Conservation (phyloP, 2,888 invertebrate genomes). For the Adineta ricciae region DNA sequence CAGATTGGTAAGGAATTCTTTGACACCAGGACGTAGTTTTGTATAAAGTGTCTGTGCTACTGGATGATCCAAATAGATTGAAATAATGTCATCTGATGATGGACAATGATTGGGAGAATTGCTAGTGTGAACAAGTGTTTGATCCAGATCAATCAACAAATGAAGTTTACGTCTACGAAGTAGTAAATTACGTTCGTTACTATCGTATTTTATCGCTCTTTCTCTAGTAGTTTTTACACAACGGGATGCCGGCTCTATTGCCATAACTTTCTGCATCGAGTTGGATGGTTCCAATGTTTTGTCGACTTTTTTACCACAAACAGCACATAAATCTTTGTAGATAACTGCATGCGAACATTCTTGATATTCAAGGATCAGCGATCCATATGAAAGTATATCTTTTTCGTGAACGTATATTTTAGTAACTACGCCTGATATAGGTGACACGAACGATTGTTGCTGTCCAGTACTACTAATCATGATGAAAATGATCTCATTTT, state of each 20-base stretch:
- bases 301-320: slow-evolving; percentile 21
- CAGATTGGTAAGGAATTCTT: slow-evolving; percentile 70
- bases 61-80: background rate
- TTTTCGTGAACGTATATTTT: background rate
- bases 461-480: background rate
- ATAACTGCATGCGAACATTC: slow-evolving; percentile 23
- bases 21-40: slow-evolving; percentile 73
- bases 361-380: slow-evolving; percentile 22
- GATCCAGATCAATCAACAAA: slow-evolving; percentile 90
- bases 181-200: slow-evolving; percentile 75
- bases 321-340: slow-evolving; percentile 25
- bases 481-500: background rate
- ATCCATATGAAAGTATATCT: background rate
- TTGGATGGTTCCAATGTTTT: background rate
- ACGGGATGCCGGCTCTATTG: background rate
- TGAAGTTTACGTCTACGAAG: slow-evolving; percentile 76
- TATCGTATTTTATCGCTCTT: slow-evolving; percentile 77
- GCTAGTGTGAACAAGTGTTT: slow-evolving; percentile 94
- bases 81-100: background rate
- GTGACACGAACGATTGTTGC: background rate
- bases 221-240: fast-evolving
- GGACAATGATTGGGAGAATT: slow-evolving; percentile 52
- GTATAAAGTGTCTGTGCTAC: slow-evolving; percentile 59
- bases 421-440: background rate
- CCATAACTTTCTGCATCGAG: background rate